Conservation (phyloP, 1,140 invertebrate species). For the Phymastichus coffea region DNA sequence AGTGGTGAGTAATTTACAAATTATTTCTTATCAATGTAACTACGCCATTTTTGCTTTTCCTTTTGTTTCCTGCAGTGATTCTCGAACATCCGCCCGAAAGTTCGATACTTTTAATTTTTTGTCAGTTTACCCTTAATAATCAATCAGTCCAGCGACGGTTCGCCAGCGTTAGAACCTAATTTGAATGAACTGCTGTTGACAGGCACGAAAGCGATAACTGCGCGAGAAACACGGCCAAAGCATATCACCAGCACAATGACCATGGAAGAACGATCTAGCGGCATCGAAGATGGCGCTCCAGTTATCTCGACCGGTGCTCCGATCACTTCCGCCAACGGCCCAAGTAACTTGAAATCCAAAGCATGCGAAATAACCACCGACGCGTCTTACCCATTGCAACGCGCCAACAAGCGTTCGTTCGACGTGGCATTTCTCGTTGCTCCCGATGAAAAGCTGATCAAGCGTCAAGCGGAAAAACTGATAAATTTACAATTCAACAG, state of each 20-base stretch:
- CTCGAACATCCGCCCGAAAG: no score
- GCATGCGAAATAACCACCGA: conserved; percentile 42
- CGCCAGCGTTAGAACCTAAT: no score
- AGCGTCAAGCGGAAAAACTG: conserved; percentile 66
- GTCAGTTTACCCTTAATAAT: no score
- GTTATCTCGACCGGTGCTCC: conserved; percentile 42
- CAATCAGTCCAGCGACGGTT: no score
- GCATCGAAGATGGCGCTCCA: conserved; percentile 50
- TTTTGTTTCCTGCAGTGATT: no score
- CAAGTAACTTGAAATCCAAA: conserved; percentile 20
- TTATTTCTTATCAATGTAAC: not conserved
- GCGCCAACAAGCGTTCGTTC: conserved; percentile 71
- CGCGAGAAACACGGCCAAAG: no score
- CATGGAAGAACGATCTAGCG: conserved; percentile 56
- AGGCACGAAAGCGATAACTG: no score
- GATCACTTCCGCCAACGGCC: conserved; percentile 30
- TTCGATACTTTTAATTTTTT: no score
- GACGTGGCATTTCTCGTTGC: conserved; percentile 86
- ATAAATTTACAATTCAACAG: conserved; percentile 54
- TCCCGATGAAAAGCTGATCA: conserved; percentile 75
- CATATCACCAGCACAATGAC: conserved; percentile 49
- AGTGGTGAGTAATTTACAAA: no score
- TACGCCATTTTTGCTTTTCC: conserved; percentile 22
- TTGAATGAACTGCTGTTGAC: no score
- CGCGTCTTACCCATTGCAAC: conserved; percentile 49